Evolutionary conservation across 2,113 vertebrate genomes (phyloP), one percentile per base, ranked within the genome.

Genomic region (Amphilophus citrinellus): DNA sequence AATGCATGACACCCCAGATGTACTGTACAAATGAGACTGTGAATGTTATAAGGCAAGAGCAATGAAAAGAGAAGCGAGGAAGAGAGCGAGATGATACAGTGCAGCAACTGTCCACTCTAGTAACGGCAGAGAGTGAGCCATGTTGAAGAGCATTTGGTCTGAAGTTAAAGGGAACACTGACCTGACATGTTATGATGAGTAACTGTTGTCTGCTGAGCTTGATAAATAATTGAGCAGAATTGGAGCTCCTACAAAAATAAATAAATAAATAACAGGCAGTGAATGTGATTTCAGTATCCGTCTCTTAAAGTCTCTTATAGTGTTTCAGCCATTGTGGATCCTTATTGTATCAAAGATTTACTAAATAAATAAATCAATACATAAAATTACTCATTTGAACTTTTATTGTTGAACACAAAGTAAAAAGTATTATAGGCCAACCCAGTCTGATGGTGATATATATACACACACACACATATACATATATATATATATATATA

Each of bases 171-270:
- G 37, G 83, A 85, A 80, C 85, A 30, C 75, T 87, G 85, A 91
- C 89, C 88, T 91, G 92, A 93, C 92, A 90, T 62, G 86, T 85
- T 82, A 75, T 68, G 73, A 75, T 91, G 89, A 94, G 88, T 92
- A 93, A 92, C 76, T 78, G 82, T 89, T 83, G 88, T 88, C 79
- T 90, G 90, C 92, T 90, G 86, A 86, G 88, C 83, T 82, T 61
- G 77, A 91, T 91, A 88, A 92, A 94, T 89, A 92, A 92, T 89
- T 63, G 42, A 91, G 75, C 60, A 63, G 85, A 86, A 86, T 89
- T 82, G 76, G 83, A 89, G 75, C 79, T 89, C 80, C 44, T 27
- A 18, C 82, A 87, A 76, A 90, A 50, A 68, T 47, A 68, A 42
- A 42, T 11, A 42, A 35, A 35, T 35, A 35, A 68, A 68, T 68